Evolutionary conservation across 2,797 vertebrate genomes (phyloP).

Genomic region (Lacerta viridis): DNA sequence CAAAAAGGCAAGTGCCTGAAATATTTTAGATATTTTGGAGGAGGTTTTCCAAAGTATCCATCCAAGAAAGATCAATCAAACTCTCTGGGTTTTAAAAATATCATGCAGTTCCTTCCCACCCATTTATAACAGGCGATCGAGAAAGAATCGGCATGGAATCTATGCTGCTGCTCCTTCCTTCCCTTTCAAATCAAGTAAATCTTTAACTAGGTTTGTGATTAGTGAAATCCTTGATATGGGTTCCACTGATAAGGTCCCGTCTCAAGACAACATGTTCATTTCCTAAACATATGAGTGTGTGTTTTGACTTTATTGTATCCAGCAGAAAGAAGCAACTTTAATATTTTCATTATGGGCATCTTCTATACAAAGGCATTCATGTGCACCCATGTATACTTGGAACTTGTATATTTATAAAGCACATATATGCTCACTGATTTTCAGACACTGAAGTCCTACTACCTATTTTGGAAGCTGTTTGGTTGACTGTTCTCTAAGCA

Average conservation of each 20-base stretch:
- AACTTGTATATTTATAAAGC: background rate
- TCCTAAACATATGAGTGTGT: constrained; percentile 17
- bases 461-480: no score
- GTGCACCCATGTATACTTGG: background rate
- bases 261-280: background rate
- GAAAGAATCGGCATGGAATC: constrained; percentile 11
- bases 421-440: background rate
- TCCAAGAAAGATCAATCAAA: background rate
- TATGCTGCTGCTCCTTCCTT: constrained; percentile 18
- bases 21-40: background rate
- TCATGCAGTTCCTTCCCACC: background rate
- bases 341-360: background rate
- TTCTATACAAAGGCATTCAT: background rate
- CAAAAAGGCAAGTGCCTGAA: background rate
- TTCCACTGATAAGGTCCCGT: constrained; percentile 1
- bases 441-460: background rate
- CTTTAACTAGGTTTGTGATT: constrained; percentile 4
- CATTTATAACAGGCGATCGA: background rate
- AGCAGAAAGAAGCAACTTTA: constrained; percentile 16
- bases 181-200: constrained; percentile 41
- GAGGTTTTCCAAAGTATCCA: background rate
- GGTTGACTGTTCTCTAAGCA: no score
- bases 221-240: constrained; percentile 8
- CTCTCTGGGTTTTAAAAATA: background rate
- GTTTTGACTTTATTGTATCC: background rate